phyloP scores from a whole-genome alignment of 1,140 invertebrate species.

The Caenorhabditis latens region DNA sequence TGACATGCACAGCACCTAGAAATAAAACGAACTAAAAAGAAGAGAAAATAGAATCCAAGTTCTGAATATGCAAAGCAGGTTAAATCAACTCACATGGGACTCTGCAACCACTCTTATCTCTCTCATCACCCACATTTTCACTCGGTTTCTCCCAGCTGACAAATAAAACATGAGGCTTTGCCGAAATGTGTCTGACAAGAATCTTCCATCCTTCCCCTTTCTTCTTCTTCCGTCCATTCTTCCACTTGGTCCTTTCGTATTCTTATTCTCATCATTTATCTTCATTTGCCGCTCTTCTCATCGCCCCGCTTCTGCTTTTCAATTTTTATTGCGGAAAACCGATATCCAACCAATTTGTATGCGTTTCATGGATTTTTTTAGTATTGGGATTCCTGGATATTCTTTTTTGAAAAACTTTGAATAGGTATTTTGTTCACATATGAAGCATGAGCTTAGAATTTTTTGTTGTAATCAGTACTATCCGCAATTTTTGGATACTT shows the following conservation, averaged over 20 bases:
- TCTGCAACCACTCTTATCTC: not conserved
- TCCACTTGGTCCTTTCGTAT: constrained; percentile 5
- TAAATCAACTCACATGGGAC: constrained; percentile 9
- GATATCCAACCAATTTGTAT: not conserved
- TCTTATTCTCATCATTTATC: constrained; percentile 56
- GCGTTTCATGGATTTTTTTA: not conserved
- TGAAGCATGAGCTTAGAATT: too few relatives aligned
- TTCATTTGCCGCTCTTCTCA: constrained; percentile 48
- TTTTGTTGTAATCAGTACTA: too few relatives aligned
- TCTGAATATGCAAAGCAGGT: constrained; percentile 30
- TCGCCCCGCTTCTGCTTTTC: not conserved
- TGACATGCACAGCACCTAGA: too few relatives aligned
- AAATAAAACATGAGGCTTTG: constrained; percentile 48
- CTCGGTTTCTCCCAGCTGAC: constrained; percentile 24
- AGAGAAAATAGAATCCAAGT: not conserved
- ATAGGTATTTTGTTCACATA: too few relatives aligned
- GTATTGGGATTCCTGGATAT: not conserved
- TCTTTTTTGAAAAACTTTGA: too few relatives aligned
- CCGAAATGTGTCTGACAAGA: constrained; percentile 54
- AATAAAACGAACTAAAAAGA: not conserved
- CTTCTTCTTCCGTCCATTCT: not conserved
- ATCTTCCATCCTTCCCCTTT: not conserved
- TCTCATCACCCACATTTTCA: constrained; percentile 24
- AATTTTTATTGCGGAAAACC: not conserved
- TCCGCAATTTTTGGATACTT: too few relatives aligned